Conservation (phyloP, 2,113 vertebrate species). For the Helogale parvula region DNA sequence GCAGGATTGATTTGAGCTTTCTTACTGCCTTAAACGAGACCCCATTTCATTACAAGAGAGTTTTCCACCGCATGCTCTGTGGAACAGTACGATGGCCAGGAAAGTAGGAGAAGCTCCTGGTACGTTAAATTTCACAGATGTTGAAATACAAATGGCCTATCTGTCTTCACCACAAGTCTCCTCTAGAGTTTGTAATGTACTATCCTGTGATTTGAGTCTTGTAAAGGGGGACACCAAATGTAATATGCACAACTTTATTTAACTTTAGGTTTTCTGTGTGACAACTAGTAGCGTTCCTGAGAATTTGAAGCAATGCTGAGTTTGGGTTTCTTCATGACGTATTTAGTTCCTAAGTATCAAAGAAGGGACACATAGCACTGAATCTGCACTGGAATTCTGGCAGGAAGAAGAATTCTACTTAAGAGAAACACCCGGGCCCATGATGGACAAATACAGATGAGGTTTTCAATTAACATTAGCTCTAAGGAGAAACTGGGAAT, state of each 20-base stretch:
- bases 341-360: not conserved
- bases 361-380: not conserved
- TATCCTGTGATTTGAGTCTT: not conserved
- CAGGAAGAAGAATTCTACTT: not conserved
- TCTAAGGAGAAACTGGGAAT: not conserved
- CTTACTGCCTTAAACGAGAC: not conserved
- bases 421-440: not conserved
- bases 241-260: not conserved
- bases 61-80: not conserved
- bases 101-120: accelerated
- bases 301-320: not conserved
- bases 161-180: not conserved
- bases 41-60: not conserved
- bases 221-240: not conserved
- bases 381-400: not conserved
- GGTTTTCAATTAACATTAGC: not conserved
- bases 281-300: not conserved
- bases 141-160: not conserved
- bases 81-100: not conserved
- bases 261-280: not conserved
- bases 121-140: not conserved
- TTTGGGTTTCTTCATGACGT: not conserved
- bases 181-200: not conserved
- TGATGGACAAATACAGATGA: not conserved
- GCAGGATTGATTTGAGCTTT: not conserved